Evolutionary conservation across 2,888 invertebrate genomes (phyloP).

Genomic region (Dasypogon diadema): DNA sequence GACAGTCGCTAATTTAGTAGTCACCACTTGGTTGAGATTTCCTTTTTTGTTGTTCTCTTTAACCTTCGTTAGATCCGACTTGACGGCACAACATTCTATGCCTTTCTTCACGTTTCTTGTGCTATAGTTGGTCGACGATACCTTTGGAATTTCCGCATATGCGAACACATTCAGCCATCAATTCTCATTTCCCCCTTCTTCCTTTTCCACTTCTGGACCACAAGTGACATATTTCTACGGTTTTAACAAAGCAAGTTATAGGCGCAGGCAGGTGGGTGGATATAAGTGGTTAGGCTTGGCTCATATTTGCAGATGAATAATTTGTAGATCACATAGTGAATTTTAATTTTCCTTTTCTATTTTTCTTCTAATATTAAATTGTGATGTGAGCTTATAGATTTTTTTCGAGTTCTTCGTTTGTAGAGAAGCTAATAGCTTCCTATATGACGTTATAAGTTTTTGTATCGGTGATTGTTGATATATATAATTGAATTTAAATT

Average conservation of each 20-base stretch:
- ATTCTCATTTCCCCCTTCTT: slow-evolving; percentile 27
- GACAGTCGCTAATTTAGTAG: slow-evolving; percentile 31
- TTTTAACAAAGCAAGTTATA: slow-evolving; percentile 15
- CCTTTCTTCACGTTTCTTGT: neutral
- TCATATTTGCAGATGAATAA: neutral
- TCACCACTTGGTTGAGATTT: slow-evolving; percentile 13
- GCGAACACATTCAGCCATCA: slow-evolving; percentile 28
- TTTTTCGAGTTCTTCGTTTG: too few species aligned
- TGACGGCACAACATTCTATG: neutral
- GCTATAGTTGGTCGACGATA: slow-evolving; percentile 2
- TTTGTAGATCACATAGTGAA: slow-evolving; percentile 14
- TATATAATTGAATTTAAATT: too few species aligned
- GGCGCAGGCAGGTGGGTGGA: slow-evolving; percentile 23
- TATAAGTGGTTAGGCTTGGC: slow-evolving; percentile 4
- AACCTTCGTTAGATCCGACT: slow-evolving; percentile 38
- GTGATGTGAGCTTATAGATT: too few species aligned
- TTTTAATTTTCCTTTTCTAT: too few species aligned
- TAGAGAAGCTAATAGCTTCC: neutral
- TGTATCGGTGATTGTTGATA: too few species aligned
- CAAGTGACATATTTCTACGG: slow-evolving; percentile 24
- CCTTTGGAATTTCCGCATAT: slow-evolving; percentile 48
- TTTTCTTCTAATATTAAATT: too few species aligned
- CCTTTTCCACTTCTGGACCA: slow-evolving; percentile 23
- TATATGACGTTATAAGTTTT: too few species aligned
- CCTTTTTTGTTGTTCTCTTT: slow-evolving; percentile 31